Evolutionary conservation across 2,888 invertebrate genomes (phyloP), one percentile per base, ranked within the genome.

Genomic region (Schrankia costaestrigalis): DNA sequence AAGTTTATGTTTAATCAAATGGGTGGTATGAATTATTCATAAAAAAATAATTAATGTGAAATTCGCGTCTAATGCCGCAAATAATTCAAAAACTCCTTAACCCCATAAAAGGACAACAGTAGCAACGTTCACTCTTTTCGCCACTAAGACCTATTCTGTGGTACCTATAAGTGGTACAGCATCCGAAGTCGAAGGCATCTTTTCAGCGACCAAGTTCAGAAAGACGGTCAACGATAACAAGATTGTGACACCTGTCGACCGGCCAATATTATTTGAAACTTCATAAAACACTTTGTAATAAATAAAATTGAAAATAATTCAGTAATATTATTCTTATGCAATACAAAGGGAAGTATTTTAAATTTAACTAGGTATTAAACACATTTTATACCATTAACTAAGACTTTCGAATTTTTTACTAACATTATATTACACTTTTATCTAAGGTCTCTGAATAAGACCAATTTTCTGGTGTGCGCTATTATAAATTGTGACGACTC

Each of bases 161-260:
- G 78, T 91, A 94, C 93, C 93, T 93, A 94, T 93, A 82, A 94
- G 90, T 82, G 93, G 93, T 83, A 94, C 93, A 84, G 94, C 93
- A 84, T 94, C 93, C 85, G 93, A 93, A 71, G 94, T 92, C 61
- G 93, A 93, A 84, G 97, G 97, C 93, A 97, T 95, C 89, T 96
- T 97, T 93, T 97, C 97, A 66, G 97, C 96, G 79, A 98, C 97
- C 91, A 97, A 94, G 91, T 97, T 96, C 90, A 97, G 93, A 92
- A 97, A 97, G 89, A 97, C 97, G 90, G 97, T 97, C 92, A 97
- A 93, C 87, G 97, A 97, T 89, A 98, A 93, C 89, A 97, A 93
- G 87, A 97, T 97, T 89, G 96, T 97, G 90, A 97, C 96, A 91
- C 96, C 97, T 97, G 94, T 84, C 92, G 90, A 84, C 63, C 74